phyloP scores from a whole-genome alignment of 2,113 vertebrate species.

The Mus musculus region GRCm39 chr9:39231001-39231500 shows the following conservation, averaged over 20 bases:
- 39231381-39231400: background rate
- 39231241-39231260: rapidly evolving
- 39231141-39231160: background rate
- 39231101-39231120: too few relatives aligned
- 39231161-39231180: background rate
- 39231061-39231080: rapidly evolving
- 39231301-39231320: background rate
- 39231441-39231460: background rate
- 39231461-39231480: too few relatives aligned
- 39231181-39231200: background rate
- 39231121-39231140: background rate
- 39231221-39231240: background rate
- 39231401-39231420: background rate
- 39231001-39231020: background rate
- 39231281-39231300: background rate
- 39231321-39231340: background rate
- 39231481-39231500: too few relatives aligned
- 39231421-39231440: background rate
- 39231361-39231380: background rate
- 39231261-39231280: rapidly evolving
- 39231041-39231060: background rate
- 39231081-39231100: background rate
- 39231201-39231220: background rate
- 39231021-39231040: background rate
- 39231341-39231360: background rate